Evolutionary conservation across 1,140 invertebrate genomes (phyloP), one percentile per base, ranked within the genome.

Genomic region (Euborellia annulipes): DNA sequence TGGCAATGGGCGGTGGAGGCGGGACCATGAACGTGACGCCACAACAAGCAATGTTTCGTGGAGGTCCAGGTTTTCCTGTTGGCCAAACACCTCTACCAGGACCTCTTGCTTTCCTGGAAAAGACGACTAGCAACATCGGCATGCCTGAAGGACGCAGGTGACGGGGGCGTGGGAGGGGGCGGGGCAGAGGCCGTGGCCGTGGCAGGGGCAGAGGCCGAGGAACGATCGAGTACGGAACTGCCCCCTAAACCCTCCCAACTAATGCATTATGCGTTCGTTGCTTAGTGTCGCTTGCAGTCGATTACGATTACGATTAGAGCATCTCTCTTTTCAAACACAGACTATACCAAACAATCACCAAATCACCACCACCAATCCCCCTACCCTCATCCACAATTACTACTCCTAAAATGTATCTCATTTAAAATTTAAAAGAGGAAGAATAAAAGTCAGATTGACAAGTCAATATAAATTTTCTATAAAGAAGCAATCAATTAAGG

Each of bases 41-140:
- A 1, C 64, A 67, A 6, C 72, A 73, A 45, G 68, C 68, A 3
- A 70, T 75, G 67, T 74, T 73, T 52, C 58, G 58, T 19, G 66
- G 40, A 58, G 64, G 36, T 52, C 62, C 13, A 14, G 45, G 45
- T 39, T 50, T 54, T 36, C 49, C 54, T 44, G 37, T 36, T 41
- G 43, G 44, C 45, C 46, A 41, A 45, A 36, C 50, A 30, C 43
- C 44, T 6, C 63, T 82, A 32, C 80, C 81, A 54, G 79, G 79
- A 13, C 81, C 81, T 13, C 65, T 83, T 19, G 80, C 80, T 2
- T 84, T 78, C 59, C 64, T 85, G 43, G 81, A 85, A 67, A 83
- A 84, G 65, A 84, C 80, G 45, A 80, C 81, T 47, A 82, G 78
- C 58, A 83, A 81, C 66, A 85, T 85, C 70, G 81, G 81, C 30